These are phyloP conservation scores for Desmophyllum pertusum DNA, from an alignment of 92 coral and sea anemone species.

Conservation along the genomic window DNA sequence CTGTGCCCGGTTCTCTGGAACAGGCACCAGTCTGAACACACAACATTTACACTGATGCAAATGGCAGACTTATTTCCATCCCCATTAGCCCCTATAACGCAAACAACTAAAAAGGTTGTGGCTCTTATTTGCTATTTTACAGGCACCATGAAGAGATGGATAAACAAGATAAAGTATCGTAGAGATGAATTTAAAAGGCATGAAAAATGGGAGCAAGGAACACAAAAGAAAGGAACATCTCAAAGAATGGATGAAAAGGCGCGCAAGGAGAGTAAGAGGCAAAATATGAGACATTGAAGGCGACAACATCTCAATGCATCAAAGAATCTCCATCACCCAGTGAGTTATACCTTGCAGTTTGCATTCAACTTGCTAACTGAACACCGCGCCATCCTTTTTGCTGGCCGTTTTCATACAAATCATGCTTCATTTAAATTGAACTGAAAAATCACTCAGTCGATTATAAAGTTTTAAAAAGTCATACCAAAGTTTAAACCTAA, in stretches of 20 bases:
- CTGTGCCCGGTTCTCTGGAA: too few relatives aligned
- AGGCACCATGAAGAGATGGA: constrained; percentile 99
- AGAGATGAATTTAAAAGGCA: constrained; percentile 80
- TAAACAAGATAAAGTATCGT: constrained; percentile 79
- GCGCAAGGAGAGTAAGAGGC: constrained; percentile 73
- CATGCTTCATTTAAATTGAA: too few relatives aligned
- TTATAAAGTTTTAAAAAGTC: too few relatives aligned
- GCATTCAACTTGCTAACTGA: too few relatives aligned
- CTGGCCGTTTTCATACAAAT: too few relatives aligned
- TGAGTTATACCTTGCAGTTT: constrained; percentile 29
- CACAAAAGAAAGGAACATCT: constrained; percentile 76
- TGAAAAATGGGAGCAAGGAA: constrained; percentile 94
- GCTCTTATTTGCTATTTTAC: neutral
- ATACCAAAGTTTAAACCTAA: too few relatives aligned
- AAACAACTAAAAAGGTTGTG: neutral
- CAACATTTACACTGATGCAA: too few relatives aligned
- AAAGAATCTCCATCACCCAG: constrained; percentile 90
- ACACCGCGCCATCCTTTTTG: too few relatives aligned
- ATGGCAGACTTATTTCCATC: too few relatives aligned
- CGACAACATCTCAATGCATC: constrained; percentile 76
- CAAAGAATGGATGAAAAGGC: constrained; percentile 88
- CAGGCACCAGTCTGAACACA: too few relatives aligned
- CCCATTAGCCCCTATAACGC: neutral
- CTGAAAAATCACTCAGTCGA: too few relatives aligned
- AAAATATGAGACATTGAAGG: constrained; percentile 56